These are phyloP conservation scores for Zoanthus gigantus DNA, from an alignment of 92 coral and sea anemone species.

Conservation along the genomic window DNA sequence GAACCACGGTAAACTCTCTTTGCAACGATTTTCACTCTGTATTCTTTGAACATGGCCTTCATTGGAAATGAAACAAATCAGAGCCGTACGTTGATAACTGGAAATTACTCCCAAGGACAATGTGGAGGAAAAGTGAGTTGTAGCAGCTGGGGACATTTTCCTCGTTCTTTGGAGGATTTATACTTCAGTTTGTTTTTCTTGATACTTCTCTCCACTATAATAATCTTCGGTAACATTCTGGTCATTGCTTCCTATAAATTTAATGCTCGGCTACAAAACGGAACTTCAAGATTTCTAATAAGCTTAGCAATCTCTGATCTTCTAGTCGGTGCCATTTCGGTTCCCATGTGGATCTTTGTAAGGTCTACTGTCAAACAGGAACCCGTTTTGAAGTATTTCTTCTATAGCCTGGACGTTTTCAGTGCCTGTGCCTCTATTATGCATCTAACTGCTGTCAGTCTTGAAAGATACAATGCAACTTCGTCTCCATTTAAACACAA, in stretches of 20 bases:
- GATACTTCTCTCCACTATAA: slow-evolving; percentile 23
- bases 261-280: slow-evolving; percentile 64
- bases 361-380: slow-evolving; percentile 50
- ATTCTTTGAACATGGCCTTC: not conserved
- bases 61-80: not conserved
- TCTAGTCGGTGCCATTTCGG: slow-evolving; percentile 72
- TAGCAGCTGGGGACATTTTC: not conserved
- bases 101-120: not conserved
- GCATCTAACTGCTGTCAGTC: slow-evolving; percentile 73
- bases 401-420: slow-evolving; percentile 64
- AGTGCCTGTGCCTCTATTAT: slow-evolving; percentile 83
- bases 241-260: slow-evolving; percentile 69
- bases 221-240: slow-evolving; percentile 61
- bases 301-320: slow-evolving; percentile 78
- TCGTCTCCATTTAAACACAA: slow-evolving; percentile 64
- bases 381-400: slow-evolving; percentile 34
- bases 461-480: slow-evolving; percentile 72
- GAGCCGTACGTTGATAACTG: not conserved
- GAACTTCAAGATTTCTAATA: slow-evolving; percentile 68
- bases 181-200: slow-evolving; percentile 22
- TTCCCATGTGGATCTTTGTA: slow-evolving; percentile 71
- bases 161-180: slow-evolving; percentile 18
- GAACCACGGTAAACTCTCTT: too few relatives aligned
- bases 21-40: too few relatives aligned
- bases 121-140: not conserved